Evolutionary conservation across 2,888 invertebrate species (phyloP), one percentile per base, ranked within the genome.

Genomic region (Andrena fulva): DNA sequence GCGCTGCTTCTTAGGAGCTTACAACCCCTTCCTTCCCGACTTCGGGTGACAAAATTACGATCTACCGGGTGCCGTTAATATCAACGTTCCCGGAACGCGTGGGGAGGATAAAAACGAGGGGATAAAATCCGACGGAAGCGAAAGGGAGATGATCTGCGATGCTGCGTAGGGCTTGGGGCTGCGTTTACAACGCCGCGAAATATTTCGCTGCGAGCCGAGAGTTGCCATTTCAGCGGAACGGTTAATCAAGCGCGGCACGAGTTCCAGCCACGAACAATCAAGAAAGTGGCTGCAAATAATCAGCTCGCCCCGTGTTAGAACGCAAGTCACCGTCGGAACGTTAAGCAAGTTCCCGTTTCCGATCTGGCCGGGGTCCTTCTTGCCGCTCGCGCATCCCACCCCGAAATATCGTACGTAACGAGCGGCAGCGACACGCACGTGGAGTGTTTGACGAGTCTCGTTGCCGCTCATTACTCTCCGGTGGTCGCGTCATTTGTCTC

Each of bases 21-120:
- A 62, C 82, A 82, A 90, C 89, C 92, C 92, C 86, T 90, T 91
- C 72, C 59, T 35, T 16, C 71, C 52, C 63, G 48, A 10, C 60
- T 64, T 62, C 62, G 84, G 90, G 92, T 93, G 93, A 93, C 93
- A 93, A 93, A 93, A 89, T 93, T 93, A 93, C 91, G 93, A 93
- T 90, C 91, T 86, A 90, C 89, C 88, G 89, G 89, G 89, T 91
- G 91, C 90, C 93, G 91, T 93, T 93, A 93, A 93, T 93, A 93
- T 91, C 91, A 80, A 71, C 86, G 84, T 86, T 72, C 50, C 71
- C 10, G 83, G 67, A 75, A 79, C 86, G 80, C 71, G 80, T 67
- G 73, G 63, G 56, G 56, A 24, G 35, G 63, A 42, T 63, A 73
- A 81, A 79, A 80, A 63, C 33, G 62, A 42, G 8, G 2, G 16